Evolutionary conservation across 2,888 invertebrate species (phyloP), one percentile per base, ranked within the genome.

Genomic region (Euclidia mi): DNA sequence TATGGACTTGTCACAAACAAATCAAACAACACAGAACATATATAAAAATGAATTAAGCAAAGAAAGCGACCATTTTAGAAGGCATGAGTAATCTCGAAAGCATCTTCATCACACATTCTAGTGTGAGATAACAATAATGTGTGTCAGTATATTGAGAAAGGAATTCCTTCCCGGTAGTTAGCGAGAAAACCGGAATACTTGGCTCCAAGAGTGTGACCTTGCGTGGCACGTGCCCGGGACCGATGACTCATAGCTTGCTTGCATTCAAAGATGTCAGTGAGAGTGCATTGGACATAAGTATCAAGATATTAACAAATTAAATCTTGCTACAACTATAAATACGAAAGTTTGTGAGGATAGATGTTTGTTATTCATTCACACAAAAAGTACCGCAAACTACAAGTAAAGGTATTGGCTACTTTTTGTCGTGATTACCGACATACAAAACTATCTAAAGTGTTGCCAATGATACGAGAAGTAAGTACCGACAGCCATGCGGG

Each of bases 171-270:
- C 56, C 49, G 41, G 40, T 44, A 48, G 57, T 49, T 86, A 84
- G 83, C 60, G 67, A 71, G 83, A 82, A 84, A 83, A 81, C 86
- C 83, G 84, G 82, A 84, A 83, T 81, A 63, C 69, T 88, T 87
- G 82, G 81, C 85, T 70, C 75, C 71, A 69, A 55, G 49, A 38
- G 55, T 53, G 47, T 60, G 57, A 71, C 78, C 73, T 77, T 77
- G 74, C 47, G 52, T 37, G 79, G 76, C 85, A 82, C 78, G 82
- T 81, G 84, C 70, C 72, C 45, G 64, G 53, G 73, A 65, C 70
- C 67, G 65, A 47, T 84, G 85, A 87, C 63, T 83, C 87, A 87
- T 68, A 25, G 14, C 11, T 14, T 3, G 35, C 40, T 31, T 18
- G 20, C 52, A 40, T 40, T 31, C n/a, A 32, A 38, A 35, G 12